Percentiles rank a stretch among this genome's conserved stretches.
These are phyloP conservation scores for Battus philenor DNA, from an alignment of 1,140 invertebrate genomes.

Conservation along the genomic window DNA sequence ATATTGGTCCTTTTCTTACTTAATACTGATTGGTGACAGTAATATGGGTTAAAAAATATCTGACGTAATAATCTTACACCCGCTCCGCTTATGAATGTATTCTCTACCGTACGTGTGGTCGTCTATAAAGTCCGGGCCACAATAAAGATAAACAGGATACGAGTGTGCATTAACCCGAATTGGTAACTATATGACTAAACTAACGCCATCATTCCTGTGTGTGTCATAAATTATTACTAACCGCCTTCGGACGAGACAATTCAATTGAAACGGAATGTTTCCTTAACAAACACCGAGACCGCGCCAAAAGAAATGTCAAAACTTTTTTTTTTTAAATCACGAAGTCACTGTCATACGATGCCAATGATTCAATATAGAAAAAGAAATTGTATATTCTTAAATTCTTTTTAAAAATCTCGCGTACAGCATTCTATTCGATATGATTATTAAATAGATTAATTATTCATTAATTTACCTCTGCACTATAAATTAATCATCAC, in stretches of 20 bases:
- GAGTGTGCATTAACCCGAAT: constrained; percentile 24
- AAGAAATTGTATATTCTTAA: too few relatives aligned
- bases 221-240: constrained; percentile 6
- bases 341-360: too few relatives aligned
- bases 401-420: too few relatives aligned
- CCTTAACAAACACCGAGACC: not conserved
- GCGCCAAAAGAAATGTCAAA: constrained; percentile 1
- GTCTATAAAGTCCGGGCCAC: constrained; percentile 2
- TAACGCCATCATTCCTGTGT: constrained; percentile 9
- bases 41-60: too few relatives aligned
- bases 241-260: not conserved
- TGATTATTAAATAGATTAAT: too few relatives aligned
- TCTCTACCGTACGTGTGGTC: not conserved
- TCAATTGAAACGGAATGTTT: not conserved
- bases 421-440: too few relatives aligned
- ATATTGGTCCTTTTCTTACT: too few relatives aligned
- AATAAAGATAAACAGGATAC: constrained; percentile 21
- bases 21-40: too few relatives aligned
- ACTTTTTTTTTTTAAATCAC: not conserved
- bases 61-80: too few relatives aligned
- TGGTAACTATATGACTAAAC: constrained; percentile 14
- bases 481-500: too few relatives aligned
- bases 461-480: too few relatives aligned
- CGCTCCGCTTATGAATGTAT: constrained; percentile 2
- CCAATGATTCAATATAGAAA: too few relatives aligned